These are phyloP conservation scores for Pammene aurita DNA, from an alignment of 2,888 invertebrate genomes.

Conservation along the genomic window DNA sequence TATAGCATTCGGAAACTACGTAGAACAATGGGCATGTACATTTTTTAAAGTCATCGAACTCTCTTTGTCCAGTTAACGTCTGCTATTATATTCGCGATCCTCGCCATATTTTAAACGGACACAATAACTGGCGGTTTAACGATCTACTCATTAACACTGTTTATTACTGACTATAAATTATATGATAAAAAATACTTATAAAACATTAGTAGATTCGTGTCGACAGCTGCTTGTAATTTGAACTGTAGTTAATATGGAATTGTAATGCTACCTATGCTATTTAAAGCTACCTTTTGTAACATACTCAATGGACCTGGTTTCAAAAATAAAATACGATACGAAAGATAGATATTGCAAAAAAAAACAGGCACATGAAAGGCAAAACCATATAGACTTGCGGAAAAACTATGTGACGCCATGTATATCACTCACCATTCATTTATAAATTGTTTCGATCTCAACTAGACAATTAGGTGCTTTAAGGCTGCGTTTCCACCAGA, in stretches of 20 bases:
- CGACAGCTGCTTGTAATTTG: neutral
- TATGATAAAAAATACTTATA: conserved; percentile 8
- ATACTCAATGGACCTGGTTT: neutral
- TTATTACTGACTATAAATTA: conserved; percentile 26
- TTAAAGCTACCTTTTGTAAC: neutral
- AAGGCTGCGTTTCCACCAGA: too few species aligned
- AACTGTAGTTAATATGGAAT: neutral
- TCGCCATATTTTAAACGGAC: conserved; percentile 31
- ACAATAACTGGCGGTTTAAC: conserved; percentile 37
- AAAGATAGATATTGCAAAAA: neutral
- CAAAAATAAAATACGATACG: conserved; percentile 1
- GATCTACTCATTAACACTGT: conserved; percentile 26
- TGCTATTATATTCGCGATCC: conserved; percentile 62
- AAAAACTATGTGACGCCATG: conserved; percentile 6
- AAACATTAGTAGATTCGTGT: neutral
- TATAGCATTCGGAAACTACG: neutral
- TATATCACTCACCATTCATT: neutral
- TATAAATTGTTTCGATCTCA: too few species aligned
- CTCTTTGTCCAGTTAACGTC: conserved; percentile 76
- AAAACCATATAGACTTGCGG: conserved; percentile 12
- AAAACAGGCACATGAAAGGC: neutral
- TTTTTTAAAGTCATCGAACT: conserved; percentile 71
- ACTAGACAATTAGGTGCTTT: too few species aligned
- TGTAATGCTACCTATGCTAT: neutral
- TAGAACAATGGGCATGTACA: conserved; percentile 55